Evolutionary conservation across 2,113 vertebrate species (phyloP), one percentile per base, ranked within the genome.

Genomic region (Salvelinus fontinalis): DNA sequence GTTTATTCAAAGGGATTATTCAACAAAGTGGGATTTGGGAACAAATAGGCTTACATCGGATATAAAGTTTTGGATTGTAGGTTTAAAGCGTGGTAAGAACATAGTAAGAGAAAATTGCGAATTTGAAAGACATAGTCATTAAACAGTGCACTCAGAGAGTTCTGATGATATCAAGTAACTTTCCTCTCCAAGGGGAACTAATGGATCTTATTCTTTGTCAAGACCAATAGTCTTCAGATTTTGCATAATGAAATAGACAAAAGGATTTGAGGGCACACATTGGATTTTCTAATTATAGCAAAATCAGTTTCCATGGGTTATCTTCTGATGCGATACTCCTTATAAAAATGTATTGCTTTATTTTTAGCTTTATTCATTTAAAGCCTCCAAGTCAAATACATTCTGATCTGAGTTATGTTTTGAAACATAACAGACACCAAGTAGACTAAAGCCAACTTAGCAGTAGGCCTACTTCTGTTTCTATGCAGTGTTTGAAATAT

Each of bases 231-330:
- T 88, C 85, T 85, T 80, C 80, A 87, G 88, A 90, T 91, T 81
- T 79, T 73, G 73, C 70, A 79, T 86, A 87, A 89, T 85, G 84
- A 86, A 82, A 82, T 79, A 85, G 80, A 91, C 86, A 88, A 90
- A 90, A 60, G 86, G 75, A 92, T 83, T 83, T 85, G 88, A 86
- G 85, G 86, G 83, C 60, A 76, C 77, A 75, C 76, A 92, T 86
- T 86, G 85, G 79, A 89, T 91, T 89, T 86, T 88, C 74, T 87
- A 89, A 87, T 86, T 22, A 91, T 89, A 89, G 82, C 76, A 71
- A 88, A 92, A 89, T 90, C 34, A 88, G 86, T 90, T 89, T 85
- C 79, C 77, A 83, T 86, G 85, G 87, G 84, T 90, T 89, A 90
- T 90, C 89, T 80, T 83, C 29, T 54, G 51, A 54, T 16, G 16